phyloP scores from a whole-genome alignment of 2,113 vertebrate species.

The Oenanthe melanoleuca region DNA sequence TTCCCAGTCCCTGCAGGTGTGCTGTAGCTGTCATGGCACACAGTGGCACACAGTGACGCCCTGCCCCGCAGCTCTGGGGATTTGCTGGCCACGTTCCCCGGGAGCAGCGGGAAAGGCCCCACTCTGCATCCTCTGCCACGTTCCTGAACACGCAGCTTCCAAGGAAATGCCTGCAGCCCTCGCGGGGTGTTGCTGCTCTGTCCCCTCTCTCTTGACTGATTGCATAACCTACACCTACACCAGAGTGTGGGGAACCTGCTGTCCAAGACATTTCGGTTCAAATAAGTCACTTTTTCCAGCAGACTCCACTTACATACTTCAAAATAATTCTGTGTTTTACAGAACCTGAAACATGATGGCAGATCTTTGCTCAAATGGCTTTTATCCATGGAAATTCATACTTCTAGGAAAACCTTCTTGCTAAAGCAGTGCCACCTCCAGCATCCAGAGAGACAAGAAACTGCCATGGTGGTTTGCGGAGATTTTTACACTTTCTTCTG shows the following conservation, averaged over 20 bases:
- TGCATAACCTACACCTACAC: neutral
- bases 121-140: fast-evolving
- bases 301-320: neutral
- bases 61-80: neutral
- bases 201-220: neutral
- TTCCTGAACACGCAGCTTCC: fast-evolving
- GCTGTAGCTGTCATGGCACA: neutral
- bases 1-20: fast-evolving
- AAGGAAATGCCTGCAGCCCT: neutral
- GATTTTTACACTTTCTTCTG: neutral
- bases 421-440: neutral
- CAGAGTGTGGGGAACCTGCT: neutral
- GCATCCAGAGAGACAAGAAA: neutral
- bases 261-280: neutral
- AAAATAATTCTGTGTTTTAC: neutral
- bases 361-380: neutral
- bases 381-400: neutral
- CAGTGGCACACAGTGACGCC: fast-evolving
- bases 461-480: neutral
- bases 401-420: neutral
- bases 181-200: neutral
- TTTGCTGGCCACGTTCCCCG: fast-evolving
- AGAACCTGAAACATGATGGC: neutral
- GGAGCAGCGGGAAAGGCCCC: neutral
- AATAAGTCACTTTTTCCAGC: neutral